These are phyloP conservation scores for Aporophyla nigra DNA, from an alignment of 2,888 invertebrate species.

Conservation along the genomic window DNA sequence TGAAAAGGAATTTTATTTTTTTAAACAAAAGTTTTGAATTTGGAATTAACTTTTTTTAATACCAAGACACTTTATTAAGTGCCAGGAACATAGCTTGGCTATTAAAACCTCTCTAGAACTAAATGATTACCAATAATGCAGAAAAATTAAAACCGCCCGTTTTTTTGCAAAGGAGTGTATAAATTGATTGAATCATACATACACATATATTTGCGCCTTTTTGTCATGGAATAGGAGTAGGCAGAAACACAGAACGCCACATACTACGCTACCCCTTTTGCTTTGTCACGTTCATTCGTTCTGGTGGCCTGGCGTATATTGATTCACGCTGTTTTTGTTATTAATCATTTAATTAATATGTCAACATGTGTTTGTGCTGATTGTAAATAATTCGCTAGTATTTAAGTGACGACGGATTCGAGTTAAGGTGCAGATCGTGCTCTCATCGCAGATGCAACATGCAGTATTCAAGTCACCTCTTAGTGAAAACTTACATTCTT, in stretches of 20 bases:
- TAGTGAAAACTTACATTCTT: constrained; percentile 36
- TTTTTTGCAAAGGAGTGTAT: no score
- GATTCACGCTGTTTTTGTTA: constrained; percentile 15
- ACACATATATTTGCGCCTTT: neutral
- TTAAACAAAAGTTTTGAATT: no score
- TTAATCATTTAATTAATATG: constrained; percentile 10
- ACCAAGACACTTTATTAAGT: no score
- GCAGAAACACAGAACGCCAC: neutral
- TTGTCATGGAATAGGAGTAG: neutral
- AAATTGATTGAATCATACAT: neutral
- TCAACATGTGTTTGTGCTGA: constrained; percentile 31
- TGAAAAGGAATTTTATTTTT: no score
- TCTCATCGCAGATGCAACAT: constrained; percentile 11
- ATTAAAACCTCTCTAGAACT: no score
- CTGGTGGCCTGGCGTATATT: neutral
- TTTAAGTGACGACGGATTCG: constrained; percentile 22
- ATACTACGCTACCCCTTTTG: neutral
- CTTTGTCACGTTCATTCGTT: neutral
- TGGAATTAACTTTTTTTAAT: no score
- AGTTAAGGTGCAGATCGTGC: neutral
- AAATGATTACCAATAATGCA: no score
- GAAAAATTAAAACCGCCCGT: no score
- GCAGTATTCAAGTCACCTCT: constrained; percentile 22
- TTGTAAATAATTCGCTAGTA: constrained; percentile 16
- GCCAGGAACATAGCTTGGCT: no score